Evolutionary conservation across 2,113 vertebrate genomes (phyloP), one percentile per base, ranked within the genome.

Genomic region (Xiphias gladius): DNA sequence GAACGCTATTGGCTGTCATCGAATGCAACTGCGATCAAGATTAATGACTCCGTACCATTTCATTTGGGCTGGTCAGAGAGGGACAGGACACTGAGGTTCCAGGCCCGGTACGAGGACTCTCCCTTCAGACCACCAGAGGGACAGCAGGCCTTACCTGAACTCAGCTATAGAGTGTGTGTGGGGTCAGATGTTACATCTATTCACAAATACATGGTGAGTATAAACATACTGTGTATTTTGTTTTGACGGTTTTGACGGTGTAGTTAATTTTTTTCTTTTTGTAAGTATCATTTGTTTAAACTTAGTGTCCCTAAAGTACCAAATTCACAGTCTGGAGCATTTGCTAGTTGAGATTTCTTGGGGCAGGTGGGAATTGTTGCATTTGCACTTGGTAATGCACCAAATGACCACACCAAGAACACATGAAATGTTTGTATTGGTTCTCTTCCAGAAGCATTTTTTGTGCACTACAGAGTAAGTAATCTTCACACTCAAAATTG

Each of bases 1-100:
- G 98, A 99, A 84, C 96, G 98, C 63, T 99, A 99, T 88, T 99
- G 98, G 98, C 92, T 99, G 46, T 99, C 98, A 0, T 98, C 97
- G 3, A 98, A 97, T 4, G 98, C 97, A 0, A 96, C 96, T 0
- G 97, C 97, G 65, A 98, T 99, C 89, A 99, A 99, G 93, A 98
- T 99, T 66, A 99, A 98, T 0, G 96, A 97, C 87, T 99, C 97
- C 0, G 98, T 99, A 41, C 98, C 98, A 9, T 98, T 99, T 92
- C 97, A 99, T 88, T 91, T 99, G 82, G 98, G 98, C 78, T 99
- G 97, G 97, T 98, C 98, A 0, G 93, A 96, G 90, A 96, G 94
- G 0, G 93, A 97, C 85, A 95, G 93, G 26, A 68, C 95, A 0
- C 92, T 99, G 52, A 91, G 96, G 88, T 96, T 99, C 82, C 96